These are phyloP conservation scores for Drosophila rufa DNA, from an alignment of 1,140 invertebrate genomes.

Conservation along the genomic window DNA sequence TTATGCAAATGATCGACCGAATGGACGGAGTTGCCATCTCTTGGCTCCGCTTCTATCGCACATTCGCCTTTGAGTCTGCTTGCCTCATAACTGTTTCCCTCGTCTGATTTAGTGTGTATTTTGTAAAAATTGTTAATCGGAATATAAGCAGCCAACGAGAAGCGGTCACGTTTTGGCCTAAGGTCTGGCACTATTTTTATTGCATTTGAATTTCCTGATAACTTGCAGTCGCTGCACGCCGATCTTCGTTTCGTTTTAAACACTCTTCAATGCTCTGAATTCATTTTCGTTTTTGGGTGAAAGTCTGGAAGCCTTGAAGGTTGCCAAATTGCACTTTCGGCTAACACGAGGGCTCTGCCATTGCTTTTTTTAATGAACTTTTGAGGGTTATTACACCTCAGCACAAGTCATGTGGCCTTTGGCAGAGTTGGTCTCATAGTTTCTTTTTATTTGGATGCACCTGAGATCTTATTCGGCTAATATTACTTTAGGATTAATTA, in stretches of 20 bases:
- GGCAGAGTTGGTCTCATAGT: background rate
- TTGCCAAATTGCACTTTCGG: constrained; percentile 53
- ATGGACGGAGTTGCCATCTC: constrained; percentile 20
- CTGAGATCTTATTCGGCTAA: background rate
- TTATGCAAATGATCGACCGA: constrained; percentile 70
- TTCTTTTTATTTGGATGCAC: background rate
- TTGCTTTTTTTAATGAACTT: constrained; percentile 27
- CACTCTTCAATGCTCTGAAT: constrained; percentile 28
- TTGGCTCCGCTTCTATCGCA: constrained; percentile 20
- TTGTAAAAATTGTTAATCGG: constrained; percentile 45
- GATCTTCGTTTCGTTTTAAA: background rate
- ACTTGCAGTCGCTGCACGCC: constrained; percentile 33
- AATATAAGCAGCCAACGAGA: constrained; percentile 16
- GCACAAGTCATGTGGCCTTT: constrained; percentile 42
- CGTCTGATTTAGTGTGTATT: constrained; percentile 28
- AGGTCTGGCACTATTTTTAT: background rate
- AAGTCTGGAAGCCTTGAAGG: constrained; percentile 59
- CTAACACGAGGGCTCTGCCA: constrained; percentile 30
- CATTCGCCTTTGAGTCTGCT: constrained; percentile 21
- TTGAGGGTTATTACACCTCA: constrained; percentile 36
- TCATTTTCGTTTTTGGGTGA: constrained; percentile 47
- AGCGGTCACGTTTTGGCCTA: constrained; percentile 19
- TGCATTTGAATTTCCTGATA: constrained; percentile 33
- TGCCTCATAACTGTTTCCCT: constrained; percentile 66
- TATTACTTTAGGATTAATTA: background rate